These are phyloP conservation scores for Drosophila willistoni DNA, from an alignment of 1,140 invertebrate species.

Conservation along the genomic window DNA sequence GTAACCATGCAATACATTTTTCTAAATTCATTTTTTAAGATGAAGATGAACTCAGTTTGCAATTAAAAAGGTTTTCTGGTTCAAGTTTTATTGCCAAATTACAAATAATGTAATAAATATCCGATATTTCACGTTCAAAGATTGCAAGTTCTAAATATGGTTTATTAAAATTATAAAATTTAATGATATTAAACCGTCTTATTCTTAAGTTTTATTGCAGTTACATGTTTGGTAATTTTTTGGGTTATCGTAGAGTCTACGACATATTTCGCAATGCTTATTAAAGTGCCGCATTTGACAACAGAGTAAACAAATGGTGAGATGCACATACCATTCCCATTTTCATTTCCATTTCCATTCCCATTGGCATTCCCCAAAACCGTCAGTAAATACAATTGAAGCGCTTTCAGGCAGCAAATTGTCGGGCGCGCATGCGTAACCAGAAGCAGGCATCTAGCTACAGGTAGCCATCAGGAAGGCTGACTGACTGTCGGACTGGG, in stretches of 20 bases:
- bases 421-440: slow-evolving; percentile 68
- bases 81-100: no score
- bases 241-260: background rate
- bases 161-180: no score
- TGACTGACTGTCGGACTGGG: background rate
- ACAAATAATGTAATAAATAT: no score
- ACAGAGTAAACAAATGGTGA: background rate
- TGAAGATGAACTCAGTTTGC: no score
- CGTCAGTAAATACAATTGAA: slow-evolving; percentile 62
- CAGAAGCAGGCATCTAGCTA: slow-evolving; percentile 23
- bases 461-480: no score
- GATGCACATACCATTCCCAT: background rate
- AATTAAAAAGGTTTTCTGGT: no score
- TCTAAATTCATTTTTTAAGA: no score
- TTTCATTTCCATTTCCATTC: background rate
- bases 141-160: no score
- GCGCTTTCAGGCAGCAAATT: slow-evolving; percentile 72
- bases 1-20: no score
- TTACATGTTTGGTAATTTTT: background rate
- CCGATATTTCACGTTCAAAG: no score
- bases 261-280: slow-evolving; percentile 2
- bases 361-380: slow-evolving; percentile 23
- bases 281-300: slow-evolving; percentile 16
- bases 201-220: background rate
- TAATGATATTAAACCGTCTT: background rate